Evolutionary conservation across 2,888 invertebrate genomes (phyloP).

Genomic region (Rhogogaster chlorosoma): DNA sequence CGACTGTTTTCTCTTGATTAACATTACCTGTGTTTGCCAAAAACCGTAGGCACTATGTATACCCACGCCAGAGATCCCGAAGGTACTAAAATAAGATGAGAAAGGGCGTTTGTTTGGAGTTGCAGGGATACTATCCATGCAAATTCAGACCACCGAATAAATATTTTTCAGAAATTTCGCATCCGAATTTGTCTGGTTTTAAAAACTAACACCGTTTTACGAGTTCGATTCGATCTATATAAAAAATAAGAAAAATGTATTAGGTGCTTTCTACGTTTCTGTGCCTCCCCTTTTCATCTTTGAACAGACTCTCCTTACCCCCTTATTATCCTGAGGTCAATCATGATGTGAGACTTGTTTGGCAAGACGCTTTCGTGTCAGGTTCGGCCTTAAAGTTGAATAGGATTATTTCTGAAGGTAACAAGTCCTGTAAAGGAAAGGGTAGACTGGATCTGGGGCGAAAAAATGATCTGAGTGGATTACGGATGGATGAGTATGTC

Average conservation of each 20-base stretch:
- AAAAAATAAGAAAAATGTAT: not conserved
- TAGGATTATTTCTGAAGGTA: not conserved
- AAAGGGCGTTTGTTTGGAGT: conserved; percentile 12
- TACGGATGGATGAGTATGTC: not conserved
- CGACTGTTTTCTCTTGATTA: not conserved
- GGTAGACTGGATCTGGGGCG: not conserved
- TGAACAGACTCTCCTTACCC: not conserved
- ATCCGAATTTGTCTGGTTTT: not conserved
- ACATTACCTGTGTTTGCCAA: not conserved
- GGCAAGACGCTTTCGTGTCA: not conserved
- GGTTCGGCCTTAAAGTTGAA: not conserved
- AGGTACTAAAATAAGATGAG: not conserved
- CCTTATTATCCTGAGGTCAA: not conserved
- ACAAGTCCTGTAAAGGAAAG: not conserved
- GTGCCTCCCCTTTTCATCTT: not conserved
- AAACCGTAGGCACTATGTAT: not conserved
- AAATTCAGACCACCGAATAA: conserved; percentile 20
- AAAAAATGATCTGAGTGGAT: not conserved
- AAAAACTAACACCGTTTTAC: not conserved
- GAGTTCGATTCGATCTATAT: not conserved
- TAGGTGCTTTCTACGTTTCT: not conserved
- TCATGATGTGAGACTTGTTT: conserved; percentile 22
- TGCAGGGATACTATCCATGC: conserved; percentile 40
- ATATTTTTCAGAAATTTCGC: conserved; percentile 21
- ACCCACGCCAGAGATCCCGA: not conserved